Evolutionary conservation across 1,140 invertebrate species (phyloP).

Genomic region (Phortica variegata): DNA sequence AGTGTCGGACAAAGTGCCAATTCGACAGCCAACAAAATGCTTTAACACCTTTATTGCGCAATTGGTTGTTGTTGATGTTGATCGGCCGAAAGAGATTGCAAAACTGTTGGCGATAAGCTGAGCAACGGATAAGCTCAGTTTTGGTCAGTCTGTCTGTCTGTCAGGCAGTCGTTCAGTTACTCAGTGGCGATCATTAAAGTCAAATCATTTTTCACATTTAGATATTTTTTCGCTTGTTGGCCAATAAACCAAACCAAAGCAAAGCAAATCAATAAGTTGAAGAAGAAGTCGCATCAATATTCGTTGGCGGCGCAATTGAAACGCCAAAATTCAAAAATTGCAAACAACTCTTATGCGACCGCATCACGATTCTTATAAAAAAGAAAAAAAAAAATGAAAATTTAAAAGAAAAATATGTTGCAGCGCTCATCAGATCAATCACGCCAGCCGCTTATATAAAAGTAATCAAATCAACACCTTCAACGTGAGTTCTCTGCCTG

Average conservation of each 20-base stretch:
- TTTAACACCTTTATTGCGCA: constrained; percentile 40
- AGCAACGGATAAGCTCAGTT: constrained; percentile 15
- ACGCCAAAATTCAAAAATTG: constrained; percentile 39
- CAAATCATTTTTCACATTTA: constrained; percentile 58
- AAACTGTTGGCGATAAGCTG: constrained; percentile 9
- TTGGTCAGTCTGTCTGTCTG: constrained; percentile 6
- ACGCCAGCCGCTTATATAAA: constrained; percentile 41
- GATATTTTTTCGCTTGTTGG: constrained; percentile 30
- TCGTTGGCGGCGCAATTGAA: constrained; percentile 43
- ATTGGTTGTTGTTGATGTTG: too few relatives aligned
- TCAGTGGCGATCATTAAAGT: constrained; percentile 56
- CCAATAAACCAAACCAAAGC: constrained; percentile 8
- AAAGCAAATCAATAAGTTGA: background rate
- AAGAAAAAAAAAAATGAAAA: constrained; percentile 33
- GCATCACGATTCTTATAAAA: constrained; percentile 39
- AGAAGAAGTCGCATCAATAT: background rate
- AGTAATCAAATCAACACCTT: constrained; percentile 58
- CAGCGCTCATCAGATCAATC: constrained; percentile 4
- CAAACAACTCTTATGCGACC: background rate
- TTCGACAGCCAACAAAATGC: constrained; percentile 54
- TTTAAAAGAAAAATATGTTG: constrained; percentile 9
- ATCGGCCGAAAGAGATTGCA: constrained; percentile 3
- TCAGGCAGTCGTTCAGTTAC: constrained; percentile 45
- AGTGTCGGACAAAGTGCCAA: constrained; percentile 21
- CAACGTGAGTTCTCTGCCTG: constrained; percentile 14